phyloP scores from a whole-genome alignment of 2,797 vertebrate species.

The Bradypodion ventrale region DNA sequence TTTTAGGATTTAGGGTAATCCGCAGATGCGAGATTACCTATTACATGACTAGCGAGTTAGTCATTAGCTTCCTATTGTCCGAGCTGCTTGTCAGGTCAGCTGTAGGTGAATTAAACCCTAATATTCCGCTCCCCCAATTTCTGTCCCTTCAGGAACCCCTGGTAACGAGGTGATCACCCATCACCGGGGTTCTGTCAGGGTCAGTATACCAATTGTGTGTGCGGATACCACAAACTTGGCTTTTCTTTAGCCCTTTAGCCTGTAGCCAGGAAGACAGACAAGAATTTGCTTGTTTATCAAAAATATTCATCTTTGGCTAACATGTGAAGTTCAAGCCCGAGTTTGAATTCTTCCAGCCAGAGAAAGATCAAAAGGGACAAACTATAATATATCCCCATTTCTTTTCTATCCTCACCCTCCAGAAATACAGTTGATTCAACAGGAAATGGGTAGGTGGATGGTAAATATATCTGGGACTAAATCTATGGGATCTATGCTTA shows the following conservation, averaged over 20 bases:
- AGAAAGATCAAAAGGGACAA: slow-evolving; percentile 46
- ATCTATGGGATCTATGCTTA: neutral
- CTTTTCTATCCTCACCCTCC: neutral
- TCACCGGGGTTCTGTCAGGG: too few relatives aligned
- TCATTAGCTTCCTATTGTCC: too few relatives aligned
- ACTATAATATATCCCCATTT: slow-evolving; percentile 17
- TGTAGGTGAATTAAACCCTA: too few relatives aligned
- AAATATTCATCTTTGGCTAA: slow-evolving; percentile 34
- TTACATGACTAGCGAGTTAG: too few relatives aligned
- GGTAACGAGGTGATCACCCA: too few relatives aligned
- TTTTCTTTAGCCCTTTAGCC: slow-evolving; percentile 41
- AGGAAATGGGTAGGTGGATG: slow-evolving; percentile 31
- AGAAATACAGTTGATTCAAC: slow-evolving; percentile 26
- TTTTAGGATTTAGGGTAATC: too few relatives aligned
- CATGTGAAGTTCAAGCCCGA: slow-evolving; percentile 7
- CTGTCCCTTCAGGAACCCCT: too few relatives aligned
- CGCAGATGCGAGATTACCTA: too few relatives aligned
- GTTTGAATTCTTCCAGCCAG: neutral
- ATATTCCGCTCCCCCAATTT: too few relatives aligned
- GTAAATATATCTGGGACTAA: neutral
- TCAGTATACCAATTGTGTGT: too few relatives aligned
- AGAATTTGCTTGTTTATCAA: slow-evolving; percentile 51
- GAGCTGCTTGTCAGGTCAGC: too few relatives aligned
- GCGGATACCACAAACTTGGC: neutral
- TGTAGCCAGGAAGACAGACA: slow-evolving; percentile 36